Conservation (phyloP, 2,113 vertebrate species). For the Bombycilla garrulus region DNA sequence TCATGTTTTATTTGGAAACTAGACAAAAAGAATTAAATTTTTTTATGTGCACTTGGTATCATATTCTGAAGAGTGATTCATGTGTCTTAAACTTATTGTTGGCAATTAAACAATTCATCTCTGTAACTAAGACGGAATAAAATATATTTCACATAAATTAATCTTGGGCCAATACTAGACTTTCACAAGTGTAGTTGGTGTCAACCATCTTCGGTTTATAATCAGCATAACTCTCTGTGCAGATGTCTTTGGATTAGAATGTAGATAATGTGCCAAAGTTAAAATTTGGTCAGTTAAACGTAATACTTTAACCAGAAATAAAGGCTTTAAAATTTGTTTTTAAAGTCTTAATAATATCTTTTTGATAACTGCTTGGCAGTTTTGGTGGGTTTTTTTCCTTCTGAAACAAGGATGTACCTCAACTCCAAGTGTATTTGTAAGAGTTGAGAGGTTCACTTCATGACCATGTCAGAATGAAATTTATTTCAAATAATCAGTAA, state of each 20-base stretch:
- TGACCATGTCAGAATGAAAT: neutral
- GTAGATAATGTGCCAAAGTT: neutral
- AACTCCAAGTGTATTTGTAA: neutral
- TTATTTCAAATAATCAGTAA: neutral
- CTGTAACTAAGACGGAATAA: neutral
- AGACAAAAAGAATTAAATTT: neutral
- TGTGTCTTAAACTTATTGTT: neutral
- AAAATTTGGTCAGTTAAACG: neutral
- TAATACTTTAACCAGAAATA: neutral
- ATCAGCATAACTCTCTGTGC: neutral
- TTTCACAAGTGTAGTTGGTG: neutral
- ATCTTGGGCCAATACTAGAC: neutral
- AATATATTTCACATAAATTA: neutral
- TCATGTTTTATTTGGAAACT: conserved; percentile 35
- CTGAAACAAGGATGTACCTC: neutral
- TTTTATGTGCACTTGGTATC: neutral
- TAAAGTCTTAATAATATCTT: neutral
- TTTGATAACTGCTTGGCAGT: neutral
- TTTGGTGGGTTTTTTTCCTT: neutral
- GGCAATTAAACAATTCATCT: conserved; percentile 14
- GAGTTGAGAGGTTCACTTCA: neutral
- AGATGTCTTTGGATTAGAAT: neutral
- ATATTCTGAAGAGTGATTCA: neutral
- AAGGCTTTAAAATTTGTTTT: neutral
- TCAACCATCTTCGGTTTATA: neutral